phyloP scores from a whole-genome alignment of 2,113 vertebrate genomes.

The Phocoena phocoena region DNA sequence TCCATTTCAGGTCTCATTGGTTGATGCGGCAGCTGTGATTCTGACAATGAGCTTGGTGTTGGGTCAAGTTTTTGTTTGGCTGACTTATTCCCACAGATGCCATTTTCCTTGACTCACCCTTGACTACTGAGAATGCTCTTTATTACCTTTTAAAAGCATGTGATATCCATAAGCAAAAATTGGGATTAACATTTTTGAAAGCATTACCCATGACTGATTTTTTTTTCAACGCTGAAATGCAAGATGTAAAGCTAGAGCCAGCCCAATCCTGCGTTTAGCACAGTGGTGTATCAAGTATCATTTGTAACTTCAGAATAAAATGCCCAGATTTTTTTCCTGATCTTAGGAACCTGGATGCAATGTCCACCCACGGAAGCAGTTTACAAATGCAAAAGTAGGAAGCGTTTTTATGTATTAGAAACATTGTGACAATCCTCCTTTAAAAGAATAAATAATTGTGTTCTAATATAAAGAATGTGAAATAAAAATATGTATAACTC shows the following conservation, averaged over 20 bases:
- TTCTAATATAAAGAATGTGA: constrained; percentile 67
- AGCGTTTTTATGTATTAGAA: constrained; percentile 75
- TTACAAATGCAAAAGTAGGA: constrained; percentile 26
- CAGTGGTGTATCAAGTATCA: constrained; percentile 74
- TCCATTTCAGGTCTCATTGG: constrained; percentile 44
- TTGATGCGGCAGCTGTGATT: constrained; percentile 74
- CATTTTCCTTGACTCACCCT: constrained; percentile 79
- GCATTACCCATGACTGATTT: constrained; percentile 49
- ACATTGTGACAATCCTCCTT: constrained; percentile 66
- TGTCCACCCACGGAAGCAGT: constrained; percentile 55
- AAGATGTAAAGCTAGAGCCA: constrained; percentile 71
- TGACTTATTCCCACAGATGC: constrained; percentile 71
- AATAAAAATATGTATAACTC: constrained; percentile 21
- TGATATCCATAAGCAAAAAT: constrained; percentile 74
- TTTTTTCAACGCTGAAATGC: constrained; percentile 74
- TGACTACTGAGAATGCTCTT: constrained; percentile 69
- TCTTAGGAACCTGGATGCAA: constrained; percentile 59
- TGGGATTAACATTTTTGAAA: constrained; percentile 73
- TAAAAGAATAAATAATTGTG: constrained; percentile 69
- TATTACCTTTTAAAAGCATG: constrained; percentile 78
- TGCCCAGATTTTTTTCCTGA: constrained; percentile 36
- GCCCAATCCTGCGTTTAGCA: constrained; percentile 73
- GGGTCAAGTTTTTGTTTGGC: constrained; percentile 77
- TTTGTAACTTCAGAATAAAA: constrained; percentile 74
- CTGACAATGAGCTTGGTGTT: constrained; percentile 40